Evolutionary conservation across 2,888 invertebrate species (phyloP).

Genomic region (Sthenelais limicola): DNA sequence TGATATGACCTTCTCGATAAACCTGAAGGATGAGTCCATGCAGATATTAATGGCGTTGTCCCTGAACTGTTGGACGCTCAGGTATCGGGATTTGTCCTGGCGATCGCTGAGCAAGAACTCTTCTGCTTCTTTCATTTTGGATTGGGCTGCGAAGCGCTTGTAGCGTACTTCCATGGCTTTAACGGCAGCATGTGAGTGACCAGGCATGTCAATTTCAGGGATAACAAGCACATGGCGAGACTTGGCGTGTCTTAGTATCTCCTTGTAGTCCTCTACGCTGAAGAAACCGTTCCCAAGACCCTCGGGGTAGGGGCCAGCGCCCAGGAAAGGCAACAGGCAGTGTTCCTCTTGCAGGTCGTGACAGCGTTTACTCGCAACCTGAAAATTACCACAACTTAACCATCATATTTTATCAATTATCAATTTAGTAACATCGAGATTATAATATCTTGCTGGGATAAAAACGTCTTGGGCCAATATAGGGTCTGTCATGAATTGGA

Average conservation of each 20-base stretch:
- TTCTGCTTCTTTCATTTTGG: constrained; percentile 1
- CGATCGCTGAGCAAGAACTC: constrained; percentile 34
- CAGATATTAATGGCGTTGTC: constrained; percentile 70
- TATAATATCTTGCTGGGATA: no score
- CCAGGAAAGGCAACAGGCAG: constrained; percentile 56
- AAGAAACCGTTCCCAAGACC: constrained; percentile 53
- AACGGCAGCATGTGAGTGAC: constrained; percentile 66
- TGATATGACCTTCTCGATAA: constrained; percentile 61
- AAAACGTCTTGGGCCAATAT: no score
- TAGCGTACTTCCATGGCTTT: constrained; percentile 60
- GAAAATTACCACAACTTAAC: not conserved
- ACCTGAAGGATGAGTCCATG: constrained; percentile 62
- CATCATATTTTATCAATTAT: no score
- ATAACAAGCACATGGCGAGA: constrained; percentile 63
- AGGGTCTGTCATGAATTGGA: no score
- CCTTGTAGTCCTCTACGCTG: constrained; percentile 55
- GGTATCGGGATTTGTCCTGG: constrained; percentile 42
- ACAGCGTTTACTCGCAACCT: constrained; percentile 52
- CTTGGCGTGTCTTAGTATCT: constrained; percentile 63
- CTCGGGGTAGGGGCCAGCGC: constrained; percentile 54
- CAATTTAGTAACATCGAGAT: no score
- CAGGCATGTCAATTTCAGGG: constrained; percentile 68
- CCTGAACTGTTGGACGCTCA: constrained; percentile 65
- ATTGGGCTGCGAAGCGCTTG: not conserved
- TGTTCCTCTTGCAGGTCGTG: constrained; percentile 54